Base-by-base conservation (phyloP, 2,113 vertebrate genomes). In the Callipepla californica region DNA sequence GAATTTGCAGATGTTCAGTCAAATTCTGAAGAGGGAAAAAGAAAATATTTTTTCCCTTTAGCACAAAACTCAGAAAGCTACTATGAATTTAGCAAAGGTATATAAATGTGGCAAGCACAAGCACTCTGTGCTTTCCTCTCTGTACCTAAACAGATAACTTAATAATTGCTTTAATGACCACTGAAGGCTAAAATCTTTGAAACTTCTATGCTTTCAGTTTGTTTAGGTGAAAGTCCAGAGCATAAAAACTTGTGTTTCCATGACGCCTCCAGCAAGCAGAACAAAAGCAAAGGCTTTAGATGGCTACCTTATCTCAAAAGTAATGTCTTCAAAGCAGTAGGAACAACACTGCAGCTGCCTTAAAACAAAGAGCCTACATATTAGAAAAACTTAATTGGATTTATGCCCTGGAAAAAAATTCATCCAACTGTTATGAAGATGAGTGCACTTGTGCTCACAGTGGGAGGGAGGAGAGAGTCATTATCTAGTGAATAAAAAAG, bases 211-310 rank as follows among this genome's bases (percentile, higher is more conserved):
- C 63, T 80, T 74, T 79, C 73, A 44, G 72, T 55, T 92, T 69
- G 19, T 58, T 90, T 47, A 94, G 44, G 87, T 80, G 44, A 92
- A 92, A 95, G 68, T 28, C 20, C 65, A 83, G 59, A 94, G 83
- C 76, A 93, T 32, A 96, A 87, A 80, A 87, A 80, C 81, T 92
- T 93, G 85, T 92, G 78, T 92, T 94, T 93, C 70, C 91, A 75
- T 55, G 75, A 75, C 85, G 87, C 85, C 75, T 67, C 32, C 67
- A 91, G 72, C 55, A 85, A 93, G 79, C 2, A 0, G 89, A 96
- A 87, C 89, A 2, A 13, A 91, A 94, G 50, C 63, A 94, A 90
- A 86, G 91, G 59, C 86, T 87, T 89, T 10, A 26, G 89, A 91
- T 0, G 4, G 75, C 79, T 94, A 94, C 87, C 93, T 96, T 87